These are phyloP conservation scores for Chionomys nivalis DNA, from an alignment of 2,113 vertebrate species.

Conservation along the genomic window DNA sequence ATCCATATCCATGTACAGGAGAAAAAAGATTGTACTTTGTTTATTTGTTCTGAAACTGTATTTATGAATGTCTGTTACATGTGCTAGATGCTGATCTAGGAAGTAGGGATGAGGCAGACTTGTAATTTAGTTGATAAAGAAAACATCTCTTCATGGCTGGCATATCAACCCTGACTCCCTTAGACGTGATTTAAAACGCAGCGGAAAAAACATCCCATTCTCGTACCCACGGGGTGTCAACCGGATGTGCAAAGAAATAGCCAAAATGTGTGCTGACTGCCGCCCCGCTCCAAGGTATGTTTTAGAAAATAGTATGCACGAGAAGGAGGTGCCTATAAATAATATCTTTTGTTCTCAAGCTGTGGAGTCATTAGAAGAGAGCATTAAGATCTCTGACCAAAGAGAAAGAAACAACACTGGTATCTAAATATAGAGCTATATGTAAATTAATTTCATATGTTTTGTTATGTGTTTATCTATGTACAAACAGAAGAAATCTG, in stretches of 20 bases:
- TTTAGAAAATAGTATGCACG: neutral
- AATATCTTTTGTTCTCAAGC: neutral
- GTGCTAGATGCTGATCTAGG: neutral
- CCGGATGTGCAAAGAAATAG: neutral
- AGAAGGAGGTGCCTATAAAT: neutral
- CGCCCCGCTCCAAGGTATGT: neutral
- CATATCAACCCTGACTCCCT: neutral
- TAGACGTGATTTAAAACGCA: neutral
- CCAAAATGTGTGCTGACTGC: neutral
- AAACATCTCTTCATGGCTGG: neutral
- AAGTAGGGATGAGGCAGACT: neutral
- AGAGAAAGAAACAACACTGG: slow-evolving; percentile 21
- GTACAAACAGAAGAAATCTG: neutral
- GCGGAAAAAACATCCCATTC: neutral
- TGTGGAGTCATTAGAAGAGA: neutral
- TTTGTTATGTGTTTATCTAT: neutral
- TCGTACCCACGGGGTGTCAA: neutral
- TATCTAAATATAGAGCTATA: neutral
- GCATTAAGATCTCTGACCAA: neutral
- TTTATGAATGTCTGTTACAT: neutral
- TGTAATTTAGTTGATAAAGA: neutral
- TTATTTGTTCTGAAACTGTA: neutral
- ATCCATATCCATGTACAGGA: neutral
- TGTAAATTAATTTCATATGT: neutral
- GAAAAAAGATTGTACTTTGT: neutral